Conservation (phyloP, 1,140 invertebrate genomes). For the Micrasema minimum region DNA sequence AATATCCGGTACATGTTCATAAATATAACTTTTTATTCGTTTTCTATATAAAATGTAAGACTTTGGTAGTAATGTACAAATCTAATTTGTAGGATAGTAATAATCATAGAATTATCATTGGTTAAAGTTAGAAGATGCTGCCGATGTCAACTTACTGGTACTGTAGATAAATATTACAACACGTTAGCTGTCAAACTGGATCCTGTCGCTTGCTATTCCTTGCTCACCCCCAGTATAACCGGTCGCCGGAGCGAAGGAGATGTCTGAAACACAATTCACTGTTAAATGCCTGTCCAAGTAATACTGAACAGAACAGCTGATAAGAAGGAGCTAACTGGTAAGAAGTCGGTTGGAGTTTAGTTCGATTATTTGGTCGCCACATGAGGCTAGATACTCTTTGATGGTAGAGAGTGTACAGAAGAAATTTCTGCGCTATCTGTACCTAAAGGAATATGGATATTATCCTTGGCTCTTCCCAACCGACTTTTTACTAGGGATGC, state of each 20-base stretch:
- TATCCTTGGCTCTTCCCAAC: too few species aligned
- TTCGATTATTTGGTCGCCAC: too few species aligned
- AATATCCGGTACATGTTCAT: slow-evolving; percentile 22
- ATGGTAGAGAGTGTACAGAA: too few species aligned
- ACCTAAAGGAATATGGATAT: too few species aligned
- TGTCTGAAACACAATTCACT: slow-evolving; percentile 45
- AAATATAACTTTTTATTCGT: slow-evolving; percentile 36
- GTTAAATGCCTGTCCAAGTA: too few species aligned
- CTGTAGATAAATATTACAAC: too few species aligned
- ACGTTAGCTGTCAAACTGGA: neutral
- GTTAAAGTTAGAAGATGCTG: slow-evolving; percentile 7
- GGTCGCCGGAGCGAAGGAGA: slow-evolving; percentile 49
- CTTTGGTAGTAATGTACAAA: slow-evolving; percentile 48
- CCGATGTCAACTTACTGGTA: slow-evolving; percentile 3
- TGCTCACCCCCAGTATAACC: slow-evolving; percentile 39
- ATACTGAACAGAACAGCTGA: too few species aligned
- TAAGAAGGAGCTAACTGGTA: too few species aligned
- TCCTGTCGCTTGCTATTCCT: neutral
- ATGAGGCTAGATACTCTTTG: too few species aligned
- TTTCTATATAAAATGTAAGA: slow-evolving; percentile 38
- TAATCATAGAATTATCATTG: slow-evolving; percentile 27
- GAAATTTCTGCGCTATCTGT: too few species aligned
- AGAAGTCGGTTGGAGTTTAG: too few species aligned
- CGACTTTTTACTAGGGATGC: too few species aligned
- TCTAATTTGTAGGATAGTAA: slow-evolving; percentile 29